Percentiles rank a stretch among this genome's conserved stretches.
Conservation (phyloP, 2,888 invertebrate species). For the Apantesis nais region DNA sequence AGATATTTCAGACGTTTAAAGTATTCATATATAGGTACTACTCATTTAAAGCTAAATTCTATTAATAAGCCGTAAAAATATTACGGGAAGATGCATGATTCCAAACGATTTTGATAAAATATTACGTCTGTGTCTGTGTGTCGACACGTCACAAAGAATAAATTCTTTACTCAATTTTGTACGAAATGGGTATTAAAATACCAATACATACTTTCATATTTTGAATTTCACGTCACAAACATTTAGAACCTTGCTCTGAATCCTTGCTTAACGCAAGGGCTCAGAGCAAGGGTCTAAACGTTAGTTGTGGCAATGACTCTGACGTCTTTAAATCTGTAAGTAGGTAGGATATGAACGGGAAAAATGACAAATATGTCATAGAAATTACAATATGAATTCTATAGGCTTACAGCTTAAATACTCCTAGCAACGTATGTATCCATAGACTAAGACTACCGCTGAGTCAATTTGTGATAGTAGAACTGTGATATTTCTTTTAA, state of each 20-base stretch:
- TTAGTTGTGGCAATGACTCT: neutral
- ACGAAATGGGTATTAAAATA: slow-evolving; percentile 19
- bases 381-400: no score
- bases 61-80: neutral
- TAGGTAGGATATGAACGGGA: neutral
- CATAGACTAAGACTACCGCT: no score
- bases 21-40: no score
- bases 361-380: neutral
- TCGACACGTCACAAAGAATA: slow-evolving; percentile 12
- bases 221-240: neutral
- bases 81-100: neutral
- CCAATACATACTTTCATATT: slow-evolving; percentile 19
- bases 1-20: no score
- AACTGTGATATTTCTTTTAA: no score
- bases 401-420: no score
- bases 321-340: neutral
- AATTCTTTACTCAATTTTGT: slow-evolving; percentile 19
- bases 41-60: no score
- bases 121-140: slow-evolving; percentile 14
- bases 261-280: no score
- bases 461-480: no score
- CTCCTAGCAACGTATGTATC: no score
- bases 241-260: no score
- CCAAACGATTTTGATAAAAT: neutral
- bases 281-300: neutral